Evolutionary conservation across 2,797 vertebrate species (phyloP).

Genomic region (Dipus sagitta): DNA sequence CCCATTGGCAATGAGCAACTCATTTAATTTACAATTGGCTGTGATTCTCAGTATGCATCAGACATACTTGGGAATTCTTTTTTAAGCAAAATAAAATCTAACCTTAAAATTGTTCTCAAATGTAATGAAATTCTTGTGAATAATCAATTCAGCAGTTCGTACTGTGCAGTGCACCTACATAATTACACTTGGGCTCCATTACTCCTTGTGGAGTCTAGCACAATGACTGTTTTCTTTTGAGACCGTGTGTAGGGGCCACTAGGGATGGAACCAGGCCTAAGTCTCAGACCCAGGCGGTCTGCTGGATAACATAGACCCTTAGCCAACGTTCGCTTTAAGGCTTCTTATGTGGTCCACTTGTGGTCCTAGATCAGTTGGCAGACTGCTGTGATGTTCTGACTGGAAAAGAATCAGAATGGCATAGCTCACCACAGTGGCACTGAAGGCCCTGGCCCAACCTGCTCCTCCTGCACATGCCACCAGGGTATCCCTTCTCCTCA

Average conservation of each 20-base stretch:
- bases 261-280: neutral
- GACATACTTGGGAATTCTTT: slow-evolving; percentile 9
- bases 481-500: too few relatives aligned
- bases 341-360: too few relatives aligned
- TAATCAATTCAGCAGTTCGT: slow-evolving; percentile 39
- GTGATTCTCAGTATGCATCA: neutral
- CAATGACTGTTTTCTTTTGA: neutral
- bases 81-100: slow-evolving; percentile 53
- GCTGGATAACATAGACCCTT: neutral
- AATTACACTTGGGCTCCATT: neutral
- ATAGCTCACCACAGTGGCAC: fast-evolving
- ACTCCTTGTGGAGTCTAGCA: neutral
- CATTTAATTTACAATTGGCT: slow-evolving; percentile 35
- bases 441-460: neutral
- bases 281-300: neutral
- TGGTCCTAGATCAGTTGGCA: neutral
- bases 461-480: neutral
- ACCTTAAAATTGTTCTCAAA: slow-evolving; percentile 52
- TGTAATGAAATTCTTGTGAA: slow-evolving; percentile 30
- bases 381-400: neutral
- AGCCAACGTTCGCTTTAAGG: neutral
- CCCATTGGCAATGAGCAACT: neutral
- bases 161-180: neutral
- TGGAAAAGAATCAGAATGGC: neutral
- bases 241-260: neutral